A percentile compares a stretch with the other conserved stretches of the same genome.
These are phyloP conservation scores for Otolemur crassicaudatus DNA, from an alignment of 2,797 vertebrate genomes.

Conservation along the genomic window DNA sequence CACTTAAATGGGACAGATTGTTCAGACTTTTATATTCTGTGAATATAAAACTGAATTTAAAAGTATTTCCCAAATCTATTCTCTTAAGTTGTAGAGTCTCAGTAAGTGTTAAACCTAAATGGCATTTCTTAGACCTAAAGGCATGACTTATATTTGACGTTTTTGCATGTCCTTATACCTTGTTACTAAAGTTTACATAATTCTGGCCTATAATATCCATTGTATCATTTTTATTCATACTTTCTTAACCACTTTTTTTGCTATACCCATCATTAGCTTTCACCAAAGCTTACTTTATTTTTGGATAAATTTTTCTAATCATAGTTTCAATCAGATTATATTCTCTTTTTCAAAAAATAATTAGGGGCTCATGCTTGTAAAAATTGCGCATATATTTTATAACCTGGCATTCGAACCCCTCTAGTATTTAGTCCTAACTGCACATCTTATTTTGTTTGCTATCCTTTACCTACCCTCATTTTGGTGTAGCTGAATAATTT, in stretches of 20 bases:
- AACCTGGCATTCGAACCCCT: background rate
- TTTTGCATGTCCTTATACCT: background rate
- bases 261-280: background rate
- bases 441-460: background rate
- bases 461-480: background rate
- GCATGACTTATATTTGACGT: background rate
- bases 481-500: background rate
- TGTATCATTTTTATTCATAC: background rate
- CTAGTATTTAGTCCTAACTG: background rate
- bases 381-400: background rate
- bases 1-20: background rate
- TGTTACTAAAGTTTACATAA: background rate
- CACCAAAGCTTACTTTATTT: background rate
- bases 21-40: background rate
- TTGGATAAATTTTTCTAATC: background rate
- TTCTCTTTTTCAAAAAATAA: background rate
- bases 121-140: conserved; percentile 2
- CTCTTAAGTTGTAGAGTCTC: background rate
- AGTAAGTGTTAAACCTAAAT: background rate
- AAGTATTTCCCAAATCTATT: background rate
- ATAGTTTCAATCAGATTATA: background rate
- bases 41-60: background rate
- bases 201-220: background rate
- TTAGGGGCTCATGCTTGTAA: background rate
- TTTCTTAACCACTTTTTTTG: background rate